phyloP scores from a whole-genome alignment of 2,888 invertebrate species.

The Hydriomena furcata region DNA sequence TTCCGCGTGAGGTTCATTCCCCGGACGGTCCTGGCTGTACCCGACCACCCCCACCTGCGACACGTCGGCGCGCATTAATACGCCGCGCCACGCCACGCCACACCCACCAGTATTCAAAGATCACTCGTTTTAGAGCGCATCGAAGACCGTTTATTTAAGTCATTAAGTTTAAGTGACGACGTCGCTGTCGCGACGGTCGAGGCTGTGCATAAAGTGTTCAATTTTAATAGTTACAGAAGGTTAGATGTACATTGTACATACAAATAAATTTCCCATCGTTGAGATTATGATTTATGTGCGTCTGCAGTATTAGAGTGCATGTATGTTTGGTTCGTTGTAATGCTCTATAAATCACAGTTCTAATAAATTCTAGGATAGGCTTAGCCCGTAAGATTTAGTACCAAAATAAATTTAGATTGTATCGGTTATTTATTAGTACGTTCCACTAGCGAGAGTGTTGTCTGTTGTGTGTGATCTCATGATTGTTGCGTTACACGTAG shows the following conservation, averaged over 20 bases:
- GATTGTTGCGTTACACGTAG: slow-evolving; percentile 58
- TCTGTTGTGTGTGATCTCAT: slow-evolving; percentile 78
- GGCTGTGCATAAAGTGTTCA: slow-evolving; percentile 84
- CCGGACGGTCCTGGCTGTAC: slow-evolving; percentile 60
- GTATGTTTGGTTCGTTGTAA: slow-evolving; percentile 56
- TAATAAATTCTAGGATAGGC: slow-evolving; percentile 50
- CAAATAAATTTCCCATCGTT: slow-evolving; percentile 78
- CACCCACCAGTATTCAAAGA: slow-evolving; percentile 81
- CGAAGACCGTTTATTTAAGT: slow-evolving; percentile 75
- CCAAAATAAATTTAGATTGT: slow-evolving; percentile 73
- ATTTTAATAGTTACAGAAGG: slow-evolving; percentile 67
- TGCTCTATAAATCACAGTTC: slow-evolving; percentile 56
- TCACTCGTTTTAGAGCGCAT: slow-evolving; percentile 83
- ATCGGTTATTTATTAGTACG: slow-evolving; percentile 78
- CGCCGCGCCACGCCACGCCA: slow-evolving; percentile 27
- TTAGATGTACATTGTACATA: slow-evolving; percentile 60
- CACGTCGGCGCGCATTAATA: slow-evolving; percentile 70
- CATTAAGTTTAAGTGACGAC: slow-evolving; percentile 68
- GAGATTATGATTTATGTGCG: slow-evolving; percentile 70
- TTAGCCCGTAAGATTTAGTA: slow-evolving; percentile 70
- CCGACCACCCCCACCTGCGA: slow-evolving; percentile 67
- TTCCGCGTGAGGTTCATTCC: slow-evolving; percentile 89
- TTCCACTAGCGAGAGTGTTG: slow-evolving; percentile 63
- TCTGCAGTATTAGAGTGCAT: slow-evolving; percentile 69
- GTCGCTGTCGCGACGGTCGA: slow-evolving; percentile 69